These are phyloP conservation scores for Amblyjoppa proteus DNA, from an alignment of 2,888 invertebrate species.

Conservation along the genomic window DNA sequence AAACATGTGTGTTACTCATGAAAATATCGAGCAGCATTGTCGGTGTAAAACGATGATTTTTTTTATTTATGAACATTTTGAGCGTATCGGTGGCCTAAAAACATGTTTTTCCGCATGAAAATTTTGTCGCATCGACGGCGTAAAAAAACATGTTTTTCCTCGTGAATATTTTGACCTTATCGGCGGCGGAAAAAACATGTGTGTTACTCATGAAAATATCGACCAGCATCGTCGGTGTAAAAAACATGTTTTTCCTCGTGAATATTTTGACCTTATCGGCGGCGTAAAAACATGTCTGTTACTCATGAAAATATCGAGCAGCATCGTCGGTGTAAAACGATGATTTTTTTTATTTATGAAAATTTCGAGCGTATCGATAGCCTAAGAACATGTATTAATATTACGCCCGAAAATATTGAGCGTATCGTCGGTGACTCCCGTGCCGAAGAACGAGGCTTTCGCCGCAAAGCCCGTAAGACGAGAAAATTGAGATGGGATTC, in stretches of 20 bases:
- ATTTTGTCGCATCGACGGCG: slow-evolving; percentile 1
- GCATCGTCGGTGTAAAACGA: neutral
- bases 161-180: slow-evolving; percentile 30
- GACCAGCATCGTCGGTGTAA: slow-evolving; percentile 12
- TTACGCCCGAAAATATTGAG: too few species aligned
- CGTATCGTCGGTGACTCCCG: neutral
- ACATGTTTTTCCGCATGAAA: neutral
- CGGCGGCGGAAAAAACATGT: neutral
- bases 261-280: too few species aligned
- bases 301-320: slow-evolving; percentile 17
- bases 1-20: too few species aligned
- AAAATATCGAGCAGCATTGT: too few species aligned
- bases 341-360: slow-evolving; percentile 5
- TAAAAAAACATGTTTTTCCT: neutral
- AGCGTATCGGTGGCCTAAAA: too few species aligned
- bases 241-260: neutral
- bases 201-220: neutral
- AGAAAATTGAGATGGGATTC: slow-evolving; percentile 26
- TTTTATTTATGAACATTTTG: too few species aligned
- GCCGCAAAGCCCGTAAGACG: neutral
- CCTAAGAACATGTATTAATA: too few species aligned
- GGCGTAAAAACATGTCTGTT: neutral
- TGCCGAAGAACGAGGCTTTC: too few species aligned
- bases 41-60: too few species aligned
- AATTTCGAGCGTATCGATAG: slow-evolving; percentile 24